Conservation (phyloP, 2,113 vertebrate genomes). For the Marcusenius ussheri region DNA sequence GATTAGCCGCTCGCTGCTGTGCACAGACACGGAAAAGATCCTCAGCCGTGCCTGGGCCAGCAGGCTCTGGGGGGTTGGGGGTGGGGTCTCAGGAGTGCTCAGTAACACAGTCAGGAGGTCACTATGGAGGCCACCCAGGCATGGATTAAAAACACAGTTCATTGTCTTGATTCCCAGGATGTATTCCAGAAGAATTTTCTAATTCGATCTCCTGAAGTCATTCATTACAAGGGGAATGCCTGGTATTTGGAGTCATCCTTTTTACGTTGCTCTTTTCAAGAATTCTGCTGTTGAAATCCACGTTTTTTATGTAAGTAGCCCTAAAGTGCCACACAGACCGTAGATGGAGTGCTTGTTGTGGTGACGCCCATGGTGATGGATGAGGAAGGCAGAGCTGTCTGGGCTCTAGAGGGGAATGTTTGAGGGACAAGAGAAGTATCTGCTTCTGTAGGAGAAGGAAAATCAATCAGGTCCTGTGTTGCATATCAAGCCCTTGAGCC, state of each 20-base stretch:
- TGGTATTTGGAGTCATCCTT: not conserved
- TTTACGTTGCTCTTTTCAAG: not conserved
- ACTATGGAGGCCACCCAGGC: not conserved
- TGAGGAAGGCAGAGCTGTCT: not conserved
- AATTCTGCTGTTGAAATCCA: not conserved
- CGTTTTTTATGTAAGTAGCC: not conserved
- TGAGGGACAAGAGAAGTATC: not conserved
- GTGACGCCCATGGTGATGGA: not conserved
- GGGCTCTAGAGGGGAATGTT: not conserved
- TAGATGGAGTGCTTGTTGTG: not conserved
- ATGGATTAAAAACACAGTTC: not conserved
- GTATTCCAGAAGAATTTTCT: not conserved
- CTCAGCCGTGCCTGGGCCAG: not conserved
- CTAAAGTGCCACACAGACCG: not conserved
- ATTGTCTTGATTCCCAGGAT: not conserved
- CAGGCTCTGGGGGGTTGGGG: not conserved
- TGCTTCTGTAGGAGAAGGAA: not conserved
- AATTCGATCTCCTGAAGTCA: not conserved
- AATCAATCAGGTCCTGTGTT: not conserved
- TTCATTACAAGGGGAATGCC: not conserved
- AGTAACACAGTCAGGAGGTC: not conserved
- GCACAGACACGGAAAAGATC: not conserved
- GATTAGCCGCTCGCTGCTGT: not conserved
- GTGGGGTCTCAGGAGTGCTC: not conserved
- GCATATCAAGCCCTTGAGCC: not conserved